phyloP scores from a whole-genome alignment of 2,797 vertebrate genomes.

The Melanotaenia maccullochi region DNA sequence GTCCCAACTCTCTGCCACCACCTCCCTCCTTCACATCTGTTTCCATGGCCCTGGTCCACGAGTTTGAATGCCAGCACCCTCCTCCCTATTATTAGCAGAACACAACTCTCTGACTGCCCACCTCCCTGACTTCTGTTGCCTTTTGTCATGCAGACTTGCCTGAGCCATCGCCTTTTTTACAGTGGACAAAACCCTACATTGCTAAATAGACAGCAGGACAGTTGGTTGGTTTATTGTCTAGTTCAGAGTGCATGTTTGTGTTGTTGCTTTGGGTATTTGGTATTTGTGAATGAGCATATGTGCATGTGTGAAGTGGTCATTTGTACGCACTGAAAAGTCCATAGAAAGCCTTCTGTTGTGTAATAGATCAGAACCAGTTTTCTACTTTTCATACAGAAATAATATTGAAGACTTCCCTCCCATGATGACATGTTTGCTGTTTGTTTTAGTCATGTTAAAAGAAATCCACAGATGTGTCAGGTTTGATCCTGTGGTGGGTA shows the following conservation, averaged over 20 bases:
- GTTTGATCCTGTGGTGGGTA: conserved; percentile 38
- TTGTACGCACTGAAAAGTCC: conserved; percentile 23
- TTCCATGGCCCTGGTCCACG: conserved; percentile 70
- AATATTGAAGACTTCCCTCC: background rate
- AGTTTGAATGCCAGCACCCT: conserved; percentile 75
- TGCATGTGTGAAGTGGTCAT: conserved; percentile 38
- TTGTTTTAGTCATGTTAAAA: conserved; percentile 12
- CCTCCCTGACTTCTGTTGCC: conserved; percentile 73
- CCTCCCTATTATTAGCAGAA: conserved; percentile 74
- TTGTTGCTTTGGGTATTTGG: conserved; percentile 34
- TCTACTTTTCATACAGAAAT: conserved; percentile 18
- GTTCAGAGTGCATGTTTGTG: conserved; percentile 39
- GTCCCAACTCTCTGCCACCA: conserved; percentile 28
- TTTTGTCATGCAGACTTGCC: conserved; percentile 64
- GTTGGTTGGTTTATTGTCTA: conserved; percentile 70
- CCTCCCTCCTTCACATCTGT: conserved; percentile 76
- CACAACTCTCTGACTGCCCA: conserved; percentile 56
- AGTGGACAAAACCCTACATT: conserved; percentile 58
- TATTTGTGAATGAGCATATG: conserved; percentile 47
- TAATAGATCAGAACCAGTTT: conserved; percentile 13
- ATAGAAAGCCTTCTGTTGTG: conserved; percentile 49
- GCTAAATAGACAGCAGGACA: conserved; percentile 70
- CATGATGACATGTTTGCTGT: conserved; percentile 18
- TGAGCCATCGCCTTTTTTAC: conserved; percentile 50
- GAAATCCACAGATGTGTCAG: background rate